Conservation (phyloP, 2,888 invertebrate genomes). For the Scaptomyza tumidula region DNA sequence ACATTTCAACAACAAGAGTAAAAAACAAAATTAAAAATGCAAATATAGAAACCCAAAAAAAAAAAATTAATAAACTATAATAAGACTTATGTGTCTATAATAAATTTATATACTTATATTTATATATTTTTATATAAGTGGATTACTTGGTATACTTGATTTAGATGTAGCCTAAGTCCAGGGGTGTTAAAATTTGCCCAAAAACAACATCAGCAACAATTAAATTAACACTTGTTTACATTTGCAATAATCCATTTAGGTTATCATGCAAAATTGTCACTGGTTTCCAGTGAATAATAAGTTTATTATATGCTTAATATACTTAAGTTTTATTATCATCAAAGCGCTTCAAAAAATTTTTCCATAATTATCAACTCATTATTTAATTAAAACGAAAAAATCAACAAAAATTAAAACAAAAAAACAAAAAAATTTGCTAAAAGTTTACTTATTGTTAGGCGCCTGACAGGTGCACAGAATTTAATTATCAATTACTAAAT, state of each 20-base stretch:
- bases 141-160: constrained; percentile 61
- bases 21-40: constrained; percentile 45
- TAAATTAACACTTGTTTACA: constrained; percentile 69
- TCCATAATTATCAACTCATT: constrained; percentile 71
- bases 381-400: constrained; percentile 47
- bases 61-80: constrained; percentile 11
- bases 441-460: constrained; percentile 63
- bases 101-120: constrained; percentile 24
- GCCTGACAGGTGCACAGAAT: constrained; percentile 58
- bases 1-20: constrained; percentile 49
- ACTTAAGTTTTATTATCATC: constrained; percentile 47
- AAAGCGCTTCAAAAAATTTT: constrained; percentile 68
- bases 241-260: constrained; percentile 64
- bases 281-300: constrained; percentile 29
- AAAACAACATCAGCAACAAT: constrained; percentile 37
- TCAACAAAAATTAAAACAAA: constrained; percentile 10
- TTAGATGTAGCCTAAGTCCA: constrained; percentile 60
- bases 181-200: constrained; percentile 34
- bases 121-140: constrained; percentile 73
- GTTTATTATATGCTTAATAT: constrained; percentile 35
- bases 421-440: constrained; percentile 49
- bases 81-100: constrained; percentile 14
- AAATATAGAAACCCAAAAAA: constrained; percentile 35
- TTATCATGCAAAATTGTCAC: constrained; percentile 34
- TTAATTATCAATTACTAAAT: constrained; percentile 70